These are phyloP conservation scores for Sipunculus nudus DNA, from an alignment of 2,888 invertebrate genomes.

Conservation along the genomic window DNA sequence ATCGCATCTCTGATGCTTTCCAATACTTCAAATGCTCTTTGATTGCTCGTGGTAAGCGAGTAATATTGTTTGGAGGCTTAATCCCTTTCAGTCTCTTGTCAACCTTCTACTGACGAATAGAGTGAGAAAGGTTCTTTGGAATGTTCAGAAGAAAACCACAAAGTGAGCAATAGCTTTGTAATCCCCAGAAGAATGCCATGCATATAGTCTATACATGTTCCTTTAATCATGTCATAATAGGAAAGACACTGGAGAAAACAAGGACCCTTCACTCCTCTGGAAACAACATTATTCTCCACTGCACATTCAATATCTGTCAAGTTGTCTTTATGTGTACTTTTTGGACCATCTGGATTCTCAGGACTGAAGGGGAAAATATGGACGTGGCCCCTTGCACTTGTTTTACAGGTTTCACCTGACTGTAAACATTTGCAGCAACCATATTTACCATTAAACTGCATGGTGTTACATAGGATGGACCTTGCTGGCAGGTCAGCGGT, in stretches of 20 bases:
- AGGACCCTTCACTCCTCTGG: conserved; percentile 8
- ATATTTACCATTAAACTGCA: conserved; percentile 6
- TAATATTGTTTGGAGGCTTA: conserved; percentile 18
- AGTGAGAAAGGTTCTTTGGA: conserved; percentile 15
- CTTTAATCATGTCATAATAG: conserved; percentile 37
- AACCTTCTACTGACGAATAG: conserved; percentile 1
- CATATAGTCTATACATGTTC: conserved; percentile 43
- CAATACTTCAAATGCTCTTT: conserved; percentile 10
- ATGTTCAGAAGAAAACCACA: conserved; percentile 34
- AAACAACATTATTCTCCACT: no score
- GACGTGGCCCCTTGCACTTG: background rate
- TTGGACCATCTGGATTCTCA: background rate
- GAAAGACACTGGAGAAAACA: conserved; percentile 8
- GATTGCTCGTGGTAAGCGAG: conserved; percentile 14
- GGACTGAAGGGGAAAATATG: background rate
- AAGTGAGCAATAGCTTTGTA: conserved; percentile 23
- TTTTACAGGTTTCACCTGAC: background rate
- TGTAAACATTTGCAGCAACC: conserved; percentile 11
- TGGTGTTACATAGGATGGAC: background rate
- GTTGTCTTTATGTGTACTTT: no score
- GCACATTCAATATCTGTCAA: no score
- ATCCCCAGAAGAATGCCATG: conserved; percentile 43
- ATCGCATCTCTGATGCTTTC: conserved; percentile 24
- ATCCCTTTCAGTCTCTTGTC: background rate
- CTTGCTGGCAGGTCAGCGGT: conserved; percentile 12